Conservation (phyloP, 2,113 vertebrate genomes). For the Chaetodon auriga region DNA sequence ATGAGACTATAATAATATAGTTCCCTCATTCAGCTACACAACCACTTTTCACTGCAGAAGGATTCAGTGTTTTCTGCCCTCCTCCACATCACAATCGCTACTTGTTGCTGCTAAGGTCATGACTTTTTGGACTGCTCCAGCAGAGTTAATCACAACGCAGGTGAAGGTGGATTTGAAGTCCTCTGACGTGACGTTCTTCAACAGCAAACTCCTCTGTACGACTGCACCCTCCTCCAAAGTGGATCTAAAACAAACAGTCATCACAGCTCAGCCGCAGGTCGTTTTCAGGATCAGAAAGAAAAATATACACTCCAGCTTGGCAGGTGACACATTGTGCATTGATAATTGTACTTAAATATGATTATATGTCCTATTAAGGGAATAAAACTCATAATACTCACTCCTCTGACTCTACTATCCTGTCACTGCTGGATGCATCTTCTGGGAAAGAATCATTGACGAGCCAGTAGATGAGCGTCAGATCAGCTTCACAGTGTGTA, state of each 20-base stretch:
- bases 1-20: too few species aligned
- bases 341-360: neutral
- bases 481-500: constrained; percentile 49
- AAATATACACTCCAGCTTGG: neutral
- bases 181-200: constrained; percentile 48
- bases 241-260: constrained; percentile 51
- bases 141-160: constrained; percentile 72
- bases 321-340: too few species aligned
- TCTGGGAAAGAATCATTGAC: constrained; percentile 85
- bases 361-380: neutral
- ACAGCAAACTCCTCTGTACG: constrained; percentile 69
- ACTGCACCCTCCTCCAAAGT: constrained; percentile 36
- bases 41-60: too few species aligned
- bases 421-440: constrained; percentile 45
- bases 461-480: constrained; percentile 87
- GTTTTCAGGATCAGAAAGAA: neutral
- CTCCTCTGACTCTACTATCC: constrained; percentile 74
- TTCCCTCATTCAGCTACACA: too few species aligned
- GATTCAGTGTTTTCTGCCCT: neutral
- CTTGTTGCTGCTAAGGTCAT: neutral
- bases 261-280: neutral
- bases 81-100: accelerated
- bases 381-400: constrained; percentile 67
- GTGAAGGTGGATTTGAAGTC: constrained; percentile 75
- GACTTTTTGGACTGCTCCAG: constrained; percentile 35